Percentiles rank a stretch among this genome's conserved stretches.
phyloP scores from a whole-genome alignment of 2,113 vertebrate species.

The Zootoca vivipara region DNA sequence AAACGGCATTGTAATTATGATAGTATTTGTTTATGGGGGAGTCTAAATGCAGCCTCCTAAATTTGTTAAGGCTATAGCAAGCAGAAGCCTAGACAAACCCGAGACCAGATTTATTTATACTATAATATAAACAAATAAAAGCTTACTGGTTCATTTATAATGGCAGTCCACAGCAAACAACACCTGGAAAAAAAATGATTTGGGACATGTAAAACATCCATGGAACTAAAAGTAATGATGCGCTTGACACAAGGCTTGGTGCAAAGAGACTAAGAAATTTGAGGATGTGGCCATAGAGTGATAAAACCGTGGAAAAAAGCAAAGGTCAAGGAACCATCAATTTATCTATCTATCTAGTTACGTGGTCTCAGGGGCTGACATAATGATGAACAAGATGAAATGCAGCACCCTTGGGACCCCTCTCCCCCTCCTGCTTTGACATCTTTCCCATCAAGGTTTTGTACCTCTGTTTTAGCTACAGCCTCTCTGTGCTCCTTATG shows the following conservation, averaged over 20 bases:
- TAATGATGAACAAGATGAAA: conserved; percentile 5
- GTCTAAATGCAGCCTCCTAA: background rate
- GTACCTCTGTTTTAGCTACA: background rate
- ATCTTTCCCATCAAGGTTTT: background rate
- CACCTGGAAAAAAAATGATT: background rate
- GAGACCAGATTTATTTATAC: background rate
- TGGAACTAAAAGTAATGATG: background rate
- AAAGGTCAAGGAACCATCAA: background rate
- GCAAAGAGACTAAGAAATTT: background rate
- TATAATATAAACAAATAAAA: background rate
- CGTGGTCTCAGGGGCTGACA: background rate
- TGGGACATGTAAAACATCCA: background rate
- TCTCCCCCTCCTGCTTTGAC: background rate
- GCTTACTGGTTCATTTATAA: background rate
- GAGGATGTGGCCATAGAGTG: background rate
- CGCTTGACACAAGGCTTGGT: background rate
- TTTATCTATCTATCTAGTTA: background rate
- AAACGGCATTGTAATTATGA: background rate
- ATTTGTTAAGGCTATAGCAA: background rate
- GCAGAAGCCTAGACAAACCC: background rate
- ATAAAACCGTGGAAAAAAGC: background rate
- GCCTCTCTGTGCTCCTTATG: background rate
- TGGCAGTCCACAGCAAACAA: background rate
- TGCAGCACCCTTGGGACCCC: background rate
- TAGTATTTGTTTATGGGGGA: background rate